A percentile compares a stretch with the other conserved stretches of the same genome.
Evolutionary conservation across 2,113 vertebrate species (phyloP).

Genomic region (Rhinichthys klamathensis): DNA sequence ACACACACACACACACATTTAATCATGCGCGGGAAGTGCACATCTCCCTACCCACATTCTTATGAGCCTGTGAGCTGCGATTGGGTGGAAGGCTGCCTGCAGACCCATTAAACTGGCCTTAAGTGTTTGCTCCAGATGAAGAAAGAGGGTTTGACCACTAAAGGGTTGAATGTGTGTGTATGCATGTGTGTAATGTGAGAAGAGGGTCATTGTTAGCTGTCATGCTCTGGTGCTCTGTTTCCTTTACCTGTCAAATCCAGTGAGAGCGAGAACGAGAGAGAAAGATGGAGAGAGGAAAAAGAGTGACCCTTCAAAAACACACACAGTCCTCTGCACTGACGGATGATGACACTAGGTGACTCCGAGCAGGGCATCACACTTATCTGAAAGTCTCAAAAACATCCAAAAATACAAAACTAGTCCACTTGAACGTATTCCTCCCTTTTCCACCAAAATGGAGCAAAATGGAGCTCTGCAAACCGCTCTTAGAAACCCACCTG

Average conservation of each 20-base stretch:
- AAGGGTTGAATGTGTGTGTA: slow-evolving; percentile 37
- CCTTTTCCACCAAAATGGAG: not conserved
- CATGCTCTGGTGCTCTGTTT: slow-evolving; percentile 79
- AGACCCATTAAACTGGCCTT: slow-evolving; percentile 30
- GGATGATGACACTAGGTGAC: slow-evolving; percentile 42
- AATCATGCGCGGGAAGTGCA: slow-evolving; percentile 13
- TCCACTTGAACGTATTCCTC: not conserved
- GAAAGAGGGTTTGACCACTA: slow-evolving; percentile 16
- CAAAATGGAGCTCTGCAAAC: not conserved
- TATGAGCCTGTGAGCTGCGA: slow-evolving; percentile 31
- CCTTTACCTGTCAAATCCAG: slow-evolving; percentile 76
- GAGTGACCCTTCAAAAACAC: slow-evolving; percentile 38
- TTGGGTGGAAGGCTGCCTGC: slow-evolving; percentile 6
- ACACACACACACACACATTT: slow-evolving; percentile 27
- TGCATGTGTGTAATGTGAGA: slow-evolving; percentile 63
- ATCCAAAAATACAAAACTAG: slow-evolving; percentile 15
- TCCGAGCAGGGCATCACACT: slow-evolving; percentile 25
- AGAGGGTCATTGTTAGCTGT: slow-evolving; percentile 76
- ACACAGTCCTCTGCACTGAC: slow-evolving; percentile 33
- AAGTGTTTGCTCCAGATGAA: slow-evolving; percentile 40
- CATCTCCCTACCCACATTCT: slow-evolving; percentile 15
- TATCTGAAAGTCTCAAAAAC: slow-evolving; percentile 36
- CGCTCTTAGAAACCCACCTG: not conserved
- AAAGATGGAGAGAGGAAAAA: slow-evolving; percentile 39
- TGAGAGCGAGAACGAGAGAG: slow-evolving; percentile 66